phyloP scores from a whole-genome alignment of 2,113 vertebrate genomes.

The Silurus meridionalis region DNA sequence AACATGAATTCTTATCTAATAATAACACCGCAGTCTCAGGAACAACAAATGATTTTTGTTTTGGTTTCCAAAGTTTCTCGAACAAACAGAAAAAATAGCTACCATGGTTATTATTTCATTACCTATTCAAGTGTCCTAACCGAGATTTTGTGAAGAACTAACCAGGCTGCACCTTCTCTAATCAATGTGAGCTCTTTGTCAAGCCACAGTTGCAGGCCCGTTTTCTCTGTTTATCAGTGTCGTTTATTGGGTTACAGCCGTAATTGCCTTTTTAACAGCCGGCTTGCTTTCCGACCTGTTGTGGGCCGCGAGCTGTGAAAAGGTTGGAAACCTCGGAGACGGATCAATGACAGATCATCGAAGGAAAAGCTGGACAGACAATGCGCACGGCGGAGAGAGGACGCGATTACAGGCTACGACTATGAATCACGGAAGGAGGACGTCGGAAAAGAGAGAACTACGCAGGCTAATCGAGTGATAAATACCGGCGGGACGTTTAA shows the following conservation, averaged over 20 bases:
- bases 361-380: not conserved
- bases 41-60: no score
- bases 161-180: not conserved
- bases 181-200: not conserved
- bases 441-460: not conserved
- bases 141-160: no score
- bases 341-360: not conserved
- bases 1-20: no score
- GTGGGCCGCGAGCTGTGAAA: not conserved
- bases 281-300: not conserved
- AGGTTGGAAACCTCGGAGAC: not conserved
- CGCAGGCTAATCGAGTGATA: not conserved
- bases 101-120: no score
- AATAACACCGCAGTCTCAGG: no score
- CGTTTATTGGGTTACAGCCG: not conserved
- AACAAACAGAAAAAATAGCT: no score
- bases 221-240: slow-evolving; percentile 23
- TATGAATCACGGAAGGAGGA: not conserved
- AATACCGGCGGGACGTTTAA: not conserved
- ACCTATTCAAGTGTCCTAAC: no score
- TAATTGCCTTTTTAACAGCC: slow-evolving; percentile 25
- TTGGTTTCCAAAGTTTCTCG: no score
- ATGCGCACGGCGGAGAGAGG: not conserved
- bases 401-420: not conserved
- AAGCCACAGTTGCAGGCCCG: not conserved